Base-by-base conservation (phyloP, 2,888 invertebrate genomes). In the Rhogogaster chlorosoma region DNA sequence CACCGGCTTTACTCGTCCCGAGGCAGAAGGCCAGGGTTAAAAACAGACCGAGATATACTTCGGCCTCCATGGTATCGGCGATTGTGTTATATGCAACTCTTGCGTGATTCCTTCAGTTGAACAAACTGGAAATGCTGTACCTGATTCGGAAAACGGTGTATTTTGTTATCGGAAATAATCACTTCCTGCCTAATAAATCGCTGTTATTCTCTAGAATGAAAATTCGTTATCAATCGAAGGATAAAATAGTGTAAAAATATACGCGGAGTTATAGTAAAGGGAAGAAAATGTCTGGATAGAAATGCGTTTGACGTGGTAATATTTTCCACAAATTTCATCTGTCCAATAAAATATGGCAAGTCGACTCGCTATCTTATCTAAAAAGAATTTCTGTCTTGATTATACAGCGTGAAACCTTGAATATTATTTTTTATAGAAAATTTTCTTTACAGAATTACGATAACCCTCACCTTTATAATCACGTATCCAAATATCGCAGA, bases 21-120 rank as follows among this genome's bases (percentile, higher is more conserved):
- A 78, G n/a, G n/a, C 15, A 82, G 53, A 53, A 78, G 15, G 7
- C 53, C 9, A 85, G 70, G 70, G 29, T 45, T n/a, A 85, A n/a
- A 45, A 85, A 64, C 82, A 85, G 80, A 53, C 80, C 82, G 71
- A 85, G 78, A 82, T 70, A 71, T 15, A 85, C 82, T 57, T 85
- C 82, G 84, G 84, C 84, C 84, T 82, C 84, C 84, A 85, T 85
- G 67, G 22, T 70, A 29, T 61, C 38, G 32, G 36, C 2, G 26
- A 38, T 61, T 18, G 22, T 22, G 80, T 38, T 80, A 29, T 61
- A 7, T 38, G 36, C 22, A 26, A 61, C n/a, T 10, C 18, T 80
- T 38, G 22, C 4, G 36, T 26, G n/a, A 22, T 42, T n/a, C 38
- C 15, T 42, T 5, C 36, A 36, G 36, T 36, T n/a, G 32, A 2